Conservation (phyloP, 2,113 vertebrate genomes). For the Etheostoma cragini region DNA sequence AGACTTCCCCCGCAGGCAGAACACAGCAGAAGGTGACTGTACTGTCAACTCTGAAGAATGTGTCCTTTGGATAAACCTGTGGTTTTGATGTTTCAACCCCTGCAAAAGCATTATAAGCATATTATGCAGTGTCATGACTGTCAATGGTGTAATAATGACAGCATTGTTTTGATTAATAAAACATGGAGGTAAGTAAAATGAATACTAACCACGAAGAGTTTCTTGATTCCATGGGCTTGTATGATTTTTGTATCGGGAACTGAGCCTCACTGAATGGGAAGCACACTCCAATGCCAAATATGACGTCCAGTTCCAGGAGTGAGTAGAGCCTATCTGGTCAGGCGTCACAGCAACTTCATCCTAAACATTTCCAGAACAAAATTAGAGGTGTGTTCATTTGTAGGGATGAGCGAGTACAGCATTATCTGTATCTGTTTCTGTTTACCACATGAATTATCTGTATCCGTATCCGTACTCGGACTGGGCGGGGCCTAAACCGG, state of each 20-base stretch:
- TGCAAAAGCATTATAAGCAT: constrained; percentile 21
- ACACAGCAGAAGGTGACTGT: constrained; percentile 76
- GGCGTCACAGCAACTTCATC: constrained; percentile 41
- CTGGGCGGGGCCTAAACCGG: no score
- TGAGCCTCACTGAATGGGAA: constrained; percentile 64
- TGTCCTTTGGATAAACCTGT: constrained; percentile 67
- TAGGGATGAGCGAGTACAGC: no score
- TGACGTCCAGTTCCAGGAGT: constrained; percentile 77
- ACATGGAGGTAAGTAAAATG: not conserved
- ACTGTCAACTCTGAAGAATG: constrained; percentile 55
- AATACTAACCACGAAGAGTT: constrained; percentile 59
- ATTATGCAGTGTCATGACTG: not conserved
- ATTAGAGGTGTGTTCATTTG: not conserved
- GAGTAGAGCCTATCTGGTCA: constrained; percentile 26
- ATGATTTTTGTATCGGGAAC: constrained; percentile 33
- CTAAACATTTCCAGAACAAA: constrained; percentile 48
- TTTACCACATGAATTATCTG: no score
- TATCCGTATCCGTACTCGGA: no score
- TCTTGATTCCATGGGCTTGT: constrained; percentile 49
- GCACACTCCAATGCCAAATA: constrained; percentile 66
- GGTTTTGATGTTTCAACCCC: not conserved
- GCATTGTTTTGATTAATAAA: not conserved
- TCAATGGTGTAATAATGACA: not conserved
- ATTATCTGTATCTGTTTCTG: no score
- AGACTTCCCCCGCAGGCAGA: not conserved